These are phyloP conservation scores for Tiliqua scincoides DNA, from an alignment of 2,113 vertebrate genomes.

Conservation along the genomic window DNA sequence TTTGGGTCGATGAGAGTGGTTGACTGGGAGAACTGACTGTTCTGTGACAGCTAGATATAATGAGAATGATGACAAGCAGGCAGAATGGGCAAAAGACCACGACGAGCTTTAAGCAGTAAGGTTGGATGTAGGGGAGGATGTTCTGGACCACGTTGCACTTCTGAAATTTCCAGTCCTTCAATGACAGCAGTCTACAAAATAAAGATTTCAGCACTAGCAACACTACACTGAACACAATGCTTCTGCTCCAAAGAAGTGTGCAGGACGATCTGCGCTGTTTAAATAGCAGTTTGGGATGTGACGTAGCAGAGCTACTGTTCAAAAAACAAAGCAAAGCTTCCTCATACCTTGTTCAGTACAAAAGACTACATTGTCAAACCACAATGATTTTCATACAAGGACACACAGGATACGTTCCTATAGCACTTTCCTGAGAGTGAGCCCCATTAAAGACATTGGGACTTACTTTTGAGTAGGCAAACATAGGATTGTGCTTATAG, in stretches of 20 bases:
- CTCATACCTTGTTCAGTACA: neutral
- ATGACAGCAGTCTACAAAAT: neutral
- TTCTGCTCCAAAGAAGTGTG: neutral
- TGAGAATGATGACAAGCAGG: neutral
- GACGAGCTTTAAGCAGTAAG: neutral
- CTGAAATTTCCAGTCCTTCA: constrained; percentile 16
- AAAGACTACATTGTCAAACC: neutral
- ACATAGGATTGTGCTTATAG: too few relatives aligned
- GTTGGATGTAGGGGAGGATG: neutral
- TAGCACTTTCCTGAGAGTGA: too few relatives aligned
- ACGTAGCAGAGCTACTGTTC: neutral
- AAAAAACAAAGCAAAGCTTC: neutral
- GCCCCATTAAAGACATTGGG: too few relatives aligned
- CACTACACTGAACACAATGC: too few relatives aligned
- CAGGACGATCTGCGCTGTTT: neutral
- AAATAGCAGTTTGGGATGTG: neutral
- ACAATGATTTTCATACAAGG: neutral
- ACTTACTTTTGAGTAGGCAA: too few relatives aligned
- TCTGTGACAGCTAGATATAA: neutral
- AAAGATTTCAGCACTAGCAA: neutral
- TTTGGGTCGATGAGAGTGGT: neutral
- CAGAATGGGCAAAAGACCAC: neutral
- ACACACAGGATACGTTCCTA: too few relatives aligned
- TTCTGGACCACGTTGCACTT: constrained; percentile 19
- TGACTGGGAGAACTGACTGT: too few relatives aligned